These are phyloP conservation scores for Gnathonemus echidnorhynchus DNA, from an alignment of 2,113 vertebrate genomes.

Conservation along the genomic window DNA sequence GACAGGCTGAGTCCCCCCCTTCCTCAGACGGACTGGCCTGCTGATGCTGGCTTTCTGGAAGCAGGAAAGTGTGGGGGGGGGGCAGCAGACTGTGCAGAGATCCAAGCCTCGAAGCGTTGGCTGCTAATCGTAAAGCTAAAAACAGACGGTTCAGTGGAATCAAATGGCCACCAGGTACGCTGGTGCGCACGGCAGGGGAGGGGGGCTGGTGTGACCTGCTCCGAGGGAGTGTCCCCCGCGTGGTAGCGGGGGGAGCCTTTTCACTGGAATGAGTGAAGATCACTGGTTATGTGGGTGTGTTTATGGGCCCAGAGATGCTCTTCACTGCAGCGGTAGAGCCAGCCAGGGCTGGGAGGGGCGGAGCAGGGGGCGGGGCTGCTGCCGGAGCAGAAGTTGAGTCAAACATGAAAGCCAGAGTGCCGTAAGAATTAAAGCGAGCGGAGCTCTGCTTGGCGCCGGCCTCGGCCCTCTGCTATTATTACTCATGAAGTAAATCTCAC, in stretches of 20 bases:
- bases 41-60: not conserved
- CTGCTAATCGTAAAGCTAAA: not conserved
- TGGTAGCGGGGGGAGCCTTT: not conserved
- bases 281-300: not conserved
- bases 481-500: not conserved
- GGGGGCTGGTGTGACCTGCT: not conserved
- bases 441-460: not conserved
- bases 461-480: not conserved
- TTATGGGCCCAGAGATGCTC: not conserved
- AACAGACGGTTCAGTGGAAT: not conserved
- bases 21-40: not conserved
- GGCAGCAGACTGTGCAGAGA: not conserved
- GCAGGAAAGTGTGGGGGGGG: not conserved
- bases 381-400: not conserved
- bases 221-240: not conserved
- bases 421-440: not conserved
- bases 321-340: not conserved
- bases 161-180: not conserved
- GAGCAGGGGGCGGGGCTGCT: not conserved
- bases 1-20: not conserved
- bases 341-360: not conserved
- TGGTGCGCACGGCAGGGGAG: not conserved
- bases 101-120: not conserved
- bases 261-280: not conserved
- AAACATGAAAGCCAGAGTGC: not conserved